phyloP scores from a whole-genome alignment of 1,140 invertebrate species.

The Dendroctonus valens region DNA sequence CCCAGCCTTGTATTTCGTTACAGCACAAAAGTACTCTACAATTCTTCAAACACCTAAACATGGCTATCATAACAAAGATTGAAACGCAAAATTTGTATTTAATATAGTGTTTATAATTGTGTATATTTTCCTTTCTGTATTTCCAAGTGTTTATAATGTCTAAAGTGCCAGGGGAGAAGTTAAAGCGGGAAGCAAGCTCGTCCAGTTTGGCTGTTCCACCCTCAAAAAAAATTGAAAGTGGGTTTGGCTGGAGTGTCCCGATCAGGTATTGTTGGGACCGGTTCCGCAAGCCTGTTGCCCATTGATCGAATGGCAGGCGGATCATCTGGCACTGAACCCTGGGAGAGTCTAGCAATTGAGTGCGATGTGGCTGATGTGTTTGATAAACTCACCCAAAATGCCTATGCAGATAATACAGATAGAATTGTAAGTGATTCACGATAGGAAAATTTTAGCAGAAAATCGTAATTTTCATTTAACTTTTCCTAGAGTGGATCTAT shows the following conservation, averaged over 20 bases:
- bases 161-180: slow-evolving; percentile 33
- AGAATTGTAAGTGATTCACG: slow-evolving; percentile 55
- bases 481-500: no score
- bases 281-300: slow-evolving; percentile 45
- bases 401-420: slow-evolving; percentile 62
- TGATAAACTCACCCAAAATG: slow-evolving; percentile 57
- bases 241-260: slow-evolving; percentile 40
- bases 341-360: slow-evolving; percentile 59
- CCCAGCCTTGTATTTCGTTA: no score
- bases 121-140: neutral
- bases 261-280: slow-evolving; percentile 44
- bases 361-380: slow-evolving; percentile 62
- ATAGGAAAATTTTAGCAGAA: no score
- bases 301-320: slow-evolving; percentile 31
- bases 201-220: slow-evolving; percentile 50
- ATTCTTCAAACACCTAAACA: no score
- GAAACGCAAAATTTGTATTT: no score
- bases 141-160: neutral
- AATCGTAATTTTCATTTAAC: no score
- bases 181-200: slow-evolving; percentile 45
- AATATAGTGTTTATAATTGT: neutral
- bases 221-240: slow-evolving; percentile 56
- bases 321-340: slow-evolving; percentile 52
- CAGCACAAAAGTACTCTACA: no score
- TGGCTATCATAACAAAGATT: no score